Evolutionary conservation across 2,888 invertebrate genomes (phyloP).

Genomic region (Tubulanus polymorphus): DNA sequence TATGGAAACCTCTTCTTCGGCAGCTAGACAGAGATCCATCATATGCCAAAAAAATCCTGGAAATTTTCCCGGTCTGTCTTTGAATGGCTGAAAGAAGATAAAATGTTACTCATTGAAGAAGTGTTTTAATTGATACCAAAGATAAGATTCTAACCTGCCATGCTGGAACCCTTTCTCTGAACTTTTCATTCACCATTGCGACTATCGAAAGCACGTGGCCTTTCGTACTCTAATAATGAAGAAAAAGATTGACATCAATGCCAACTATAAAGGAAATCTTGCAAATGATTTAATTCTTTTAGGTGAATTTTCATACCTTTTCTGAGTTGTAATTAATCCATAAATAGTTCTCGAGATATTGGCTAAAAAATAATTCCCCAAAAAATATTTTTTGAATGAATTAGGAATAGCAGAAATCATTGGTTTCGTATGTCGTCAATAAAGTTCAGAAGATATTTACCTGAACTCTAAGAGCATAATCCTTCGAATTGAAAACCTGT

Average conservation of each 20-base stretch:
- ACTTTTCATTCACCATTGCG: constrained; percentile 98
- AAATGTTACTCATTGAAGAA: neutral
- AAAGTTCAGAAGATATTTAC: no score
- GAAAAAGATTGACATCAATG: constrained; percentile 4
- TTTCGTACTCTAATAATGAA: constrained; percentile 62
- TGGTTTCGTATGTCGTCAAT: no score
- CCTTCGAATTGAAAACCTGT: constrained; percentile 60
- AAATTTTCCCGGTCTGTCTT: constrained; percentile 64
- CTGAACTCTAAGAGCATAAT: constrained; percentile 84
- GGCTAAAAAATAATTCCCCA: no score
- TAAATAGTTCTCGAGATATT: constrained; percentile 91
- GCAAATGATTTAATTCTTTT: neutral
- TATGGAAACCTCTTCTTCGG: constrained; percentile 51
- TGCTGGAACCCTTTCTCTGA: constrained; percentile 90
- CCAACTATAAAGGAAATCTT: neutral
- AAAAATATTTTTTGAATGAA: no score
- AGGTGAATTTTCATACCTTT: constrained; percentile 34
- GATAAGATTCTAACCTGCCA: constrained; percentile 75
- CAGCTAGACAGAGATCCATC: constrained; percentile 61
- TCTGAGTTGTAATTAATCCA: constrained; percentile 89
- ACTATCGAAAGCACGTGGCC: constrained; percentile 95
- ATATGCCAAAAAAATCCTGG: constrained; percentile 48
- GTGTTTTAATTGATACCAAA: neutral
- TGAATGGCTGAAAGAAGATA: constrained; percentile 64
- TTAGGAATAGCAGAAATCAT: no score